Percentiles rank a stretch among this genome's conserved stretches.
Evolutionary conservation across 2,113 vertebrate species (phyloP).

Genomic region (Takifugu bimaculatus): DNA sequence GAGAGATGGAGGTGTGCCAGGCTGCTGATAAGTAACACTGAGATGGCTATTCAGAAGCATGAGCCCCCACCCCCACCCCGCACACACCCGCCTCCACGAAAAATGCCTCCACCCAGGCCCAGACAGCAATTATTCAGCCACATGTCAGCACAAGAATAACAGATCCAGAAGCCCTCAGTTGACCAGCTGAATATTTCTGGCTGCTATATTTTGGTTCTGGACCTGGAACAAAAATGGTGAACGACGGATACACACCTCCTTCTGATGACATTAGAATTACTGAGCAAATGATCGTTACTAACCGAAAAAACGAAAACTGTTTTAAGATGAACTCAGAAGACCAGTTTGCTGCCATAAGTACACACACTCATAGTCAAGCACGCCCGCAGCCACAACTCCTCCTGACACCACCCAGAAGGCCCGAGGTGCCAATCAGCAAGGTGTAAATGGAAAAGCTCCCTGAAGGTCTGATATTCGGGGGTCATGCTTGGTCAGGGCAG

Average conservation of each 20-base stretch:
- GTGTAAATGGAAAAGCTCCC: slow-evolving; percentile 62
- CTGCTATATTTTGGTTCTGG: background rate
- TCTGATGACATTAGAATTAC: slow-evolving; percentile 1
- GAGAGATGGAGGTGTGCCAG: slow-evolving; percentile 21
- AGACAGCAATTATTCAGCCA: slow-evolving; percentile 61
- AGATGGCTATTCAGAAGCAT: slow-evolving; percentile 48
- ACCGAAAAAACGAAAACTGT: background rate
- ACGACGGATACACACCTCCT: slow-evolving; percentile 13
- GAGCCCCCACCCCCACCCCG: slow-evolving; percentile 21
- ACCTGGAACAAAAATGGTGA: background rate
- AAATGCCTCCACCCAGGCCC: slow-evolving; percentile 32
- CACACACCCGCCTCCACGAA: no score
- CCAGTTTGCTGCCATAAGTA: slow-evolving; percentile 11
- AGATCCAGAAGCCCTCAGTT: slow-evolving; percentile 44
- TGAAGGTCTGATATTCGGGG: slow-evolving; percentile 59
- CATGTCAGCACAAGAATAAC: slow-evolving; percentile 58
- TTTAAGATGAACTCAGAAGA: slow-evolving; percentile 6
- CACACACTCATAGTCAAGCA: slow-evolving; percentile 22
- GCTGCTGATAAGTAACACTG: slow-evolving; percentile 47
- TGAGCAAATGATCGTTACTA: slow-evolving; percentile 10
- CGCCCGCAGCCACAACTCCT: slow-evolving; percentile 61
- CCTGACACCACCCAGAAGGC: slow-evolving; percentile 62
- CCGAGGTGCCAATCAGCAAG: slow-evolving; percentile 65
- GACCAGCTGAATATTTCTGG: slow-evolving; percentile 34
- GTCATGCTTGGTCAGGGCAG: slow-evolving; percentile 53